These are phyloP conservation scores for Acipenser transmontanus DNA, from an alignment of 2,797 vertebrate species.

Conservation along the genomic window DNA sequence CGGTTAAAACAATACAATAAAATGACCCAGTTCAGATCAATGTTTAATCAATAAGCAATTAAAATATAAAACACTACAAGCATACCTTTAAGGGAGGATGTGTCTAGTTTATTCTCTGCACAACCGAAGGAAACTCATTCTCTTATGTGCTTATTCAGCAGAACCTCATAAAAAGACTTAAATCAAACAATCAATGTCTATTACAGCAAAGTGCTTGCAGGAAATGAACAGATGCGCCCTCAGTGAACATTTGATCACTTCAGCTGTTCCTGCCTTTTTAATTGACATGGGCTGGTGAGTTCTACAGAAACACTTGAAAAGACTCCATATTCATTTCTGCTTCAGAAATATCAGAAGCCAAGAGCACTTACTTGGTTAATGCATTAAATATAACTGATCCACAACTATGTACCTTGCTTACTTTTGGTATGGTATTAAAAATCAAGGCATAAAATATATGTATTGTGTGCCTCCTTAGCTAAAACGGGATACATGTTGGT, in stretches of 20 bases:
- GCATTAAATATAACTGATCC: too few species aligned
- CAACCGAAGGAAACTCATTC: constrained; percentile 3
- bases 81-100: too few species aligned
- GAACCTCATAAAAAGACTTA: constrained; percentile 29
- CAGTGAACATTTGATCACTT: constrained; percentile 21
- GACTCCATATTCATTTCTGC: background rate
- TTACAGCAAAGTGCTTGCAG: constrained; percentile 29
- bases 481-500: too few species aligned
- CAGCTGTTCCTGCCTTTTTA: constrained; percentile 22
- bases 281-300: background rate
- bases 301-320: background rate
- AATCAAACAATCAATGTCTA: constrained; percentile 45
- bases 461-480: too few species aligned
- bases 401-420: too few species aligned
- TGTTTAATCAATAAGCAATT: background rate
- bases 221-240: constrained; percentile 30
- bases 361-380: too few species aligned
- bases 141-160: constrained; percentile 21
- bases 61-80: background rate
- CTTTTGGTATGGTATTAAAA: too few species aligned
- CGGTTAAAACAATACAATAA: constrained; percentile 4
- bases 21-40: background rate
- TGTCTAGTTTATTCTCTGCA: constrained; percentile 18
- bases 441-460: too few species aligned
- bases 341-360: too few species aligned